phyloP scores from a whole-genome alignment of 2,113 vertebrate species.

The Cheirogaleus medius region DNA sequence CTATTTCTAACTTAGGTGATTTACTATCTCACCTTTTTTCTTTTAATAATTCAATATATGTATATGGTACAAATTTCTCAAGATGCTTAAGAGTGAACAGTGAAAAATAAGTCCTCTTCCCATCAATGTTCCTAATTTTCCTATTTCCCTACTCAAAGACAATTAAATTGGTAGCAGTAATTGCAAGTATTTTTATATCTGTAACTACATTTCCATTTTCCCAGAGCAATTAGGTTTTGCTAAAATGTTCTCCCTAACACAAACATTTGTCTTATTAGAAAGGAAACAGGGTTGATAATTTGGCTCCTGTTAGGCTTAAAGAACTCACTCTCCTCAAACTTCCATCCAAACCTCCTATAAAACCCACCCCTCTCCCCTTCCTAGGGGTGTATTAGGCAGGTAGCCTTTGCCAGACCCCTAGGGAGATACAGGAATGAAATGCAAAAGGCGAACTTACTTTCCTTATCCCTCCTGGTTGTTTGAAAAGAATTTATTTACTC shows the following conservation, averaged over 20 bases:
- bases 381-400: too few relatives aligned
- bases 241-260: not conserved
- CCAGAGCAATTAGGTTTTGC: not conserved
- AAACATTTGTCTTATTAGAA: not conserved
- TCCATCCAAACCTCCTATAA: too few relatives aligned
- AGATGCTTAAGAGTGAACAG: not conserved
- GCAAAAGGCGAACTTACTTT: too few relatives aligned
- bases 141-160: not conserved
- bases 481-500: too few relatives aligned
- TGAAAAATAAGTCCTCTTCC: not conserved
- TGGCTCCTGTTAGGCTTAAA: not conserved
- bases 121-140: not conserved
- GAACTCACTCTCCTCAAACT: too few relatives aligned
- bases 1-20: not conserved
- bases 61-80: not conserved
- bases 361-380: too few relatives aligned
- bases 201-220: not conserved
- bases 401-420: too few relatives aligned
- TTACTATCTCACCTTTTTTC: not conserved
- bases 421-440: too few relatives aligned
- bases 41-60: not conserved
- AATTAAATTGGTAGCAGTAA: not conserved
- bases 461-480: too few relatives aligned
- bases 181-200: not conserved
- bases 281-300: accelerated